A percentile compares a stretch with the other conserved stretches of the same genome.
Conservation (phyloP, 1,140 invertebrate species). For the Musca domestica region DNA sequence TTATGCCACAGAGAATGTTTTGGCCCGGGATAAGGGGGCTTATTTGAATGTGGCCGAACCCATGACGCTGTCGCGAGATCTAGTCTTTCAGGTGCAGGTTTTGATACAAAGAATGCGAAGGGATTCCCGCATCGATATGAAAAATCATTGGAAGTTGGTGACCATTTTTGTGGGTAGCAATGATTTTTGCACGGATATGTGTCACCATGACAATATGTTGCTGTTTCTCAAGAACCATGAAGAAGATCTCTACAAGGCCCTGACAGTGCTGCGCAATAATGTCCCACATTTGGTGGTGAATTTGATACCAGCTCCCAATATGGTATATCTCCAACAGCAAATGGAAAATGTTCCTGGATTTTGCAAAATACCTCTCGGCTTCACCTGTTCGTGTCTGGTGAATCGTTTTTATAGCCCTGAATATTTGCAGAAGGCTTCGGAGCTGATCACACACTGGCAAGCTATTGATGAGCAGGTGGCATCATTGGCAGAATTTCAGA, state of each 20-base stretch:
- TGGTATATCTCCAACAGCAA: slow-evolving; percentile 38
- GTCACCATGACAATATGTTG: slow-evolving; percentile 46
- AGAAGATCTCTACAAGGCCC: slow-evolving; percentile 33
- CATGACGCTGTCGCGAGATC: slow-evolving; percentile 60
- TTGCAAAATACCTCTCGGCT: slow-evolving; percentile 50
- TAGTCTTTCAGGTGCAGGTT: slow-evolving; percentile 62
- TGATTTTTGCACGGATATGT: slow-evolving; percentile 68
- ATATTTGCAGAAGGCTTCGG: slow-evolving; percentile 37
- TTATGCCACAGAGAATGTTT: slow-evolving; percentile 56
- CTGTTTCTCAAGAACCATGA: slow-evolving; percentile 37
- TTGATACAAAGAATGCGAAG: slow-evolving; percentile 61
- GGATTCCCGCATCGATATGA: slow-evolving; percentile 60
- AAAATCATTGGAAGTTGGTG: slow-evolving; percentile 70
- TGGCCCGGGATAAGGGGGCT: slow-evolving; percentile 48
- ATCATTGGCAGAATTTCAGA: slow-evolving; percentile 45
- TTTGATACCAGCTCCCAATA: slow-evolving; percentile 39
- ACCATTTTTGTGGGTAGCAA: slow-evolving; percentile 69
- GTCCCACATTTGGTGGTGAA: slow-evolving; percentile 44
- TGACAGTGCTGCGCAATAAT: slow-evolving; percentile 43
- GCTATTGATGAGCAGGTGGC: slow-evolving; percentile 49
- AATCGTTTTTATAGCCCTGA: slow-evolving; percentile 40
- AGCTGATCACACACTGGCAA: slow-evolving; percentile 54
- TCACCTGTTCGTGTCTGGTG: slow-evolving; percentile 60
- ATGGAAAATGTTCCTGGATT: slow-evolving; percentile 41
- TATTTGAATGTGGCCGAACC: slow-evolving; percentile 64